Base-by-base conservation (phyloP, 2,797 vertebrate species). In the Micromesistius poutassou region DNA sequence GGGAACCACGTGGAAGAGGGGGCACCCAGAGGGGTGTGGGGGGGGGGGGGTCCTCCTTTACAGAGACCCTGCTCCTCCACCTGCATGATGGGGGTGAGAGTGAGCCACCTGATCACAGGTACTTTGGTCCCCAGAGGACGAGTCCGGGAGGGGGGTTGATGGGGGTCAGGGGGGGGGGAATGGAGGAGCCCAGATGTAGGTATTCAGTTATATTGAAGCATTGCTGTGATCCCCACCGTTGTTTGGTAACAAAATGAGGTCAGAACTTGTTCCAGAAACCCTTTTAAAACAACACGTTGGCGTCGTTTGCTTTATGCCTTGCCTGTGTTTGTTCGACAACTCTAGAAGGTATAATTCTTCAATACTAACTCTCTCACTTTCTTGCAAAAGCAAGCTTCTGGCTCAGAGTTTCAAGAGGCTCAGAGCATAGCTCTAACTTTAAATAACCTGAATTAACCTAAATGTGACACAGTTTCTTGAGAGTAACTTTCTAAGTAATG, bases 261-360 rank as follows among this genome's bases (percentile, higher is more conserved):
- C 88, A 89, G 76, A 81, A 77, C 79, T 78, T 87, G 84, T 82
- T 90, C 83, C 80, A 89, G 83, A 90, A 14, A 19, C 42, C 42
- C 42, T 19, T 46, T 46, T 90, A 80, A 85, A 87, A 81, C 74
- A 78, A 74, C 80, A 73, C 73, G 73, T 79, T 81, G 76, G 70
- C 74, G 14, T 50, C 73, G 42, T 73, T 86, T 84, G 84, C 71
- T 80, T 84, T 77, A 46, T n/a, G 7, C n/a, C n/a, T n/a, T 62
- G 81, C 72, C 79, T 78, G 19, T 22, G 13, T 38, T 38, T 38
- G 7, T 35, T 35, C 5, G 33, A 35, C 33, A 7, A 38, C 2
- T 38, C 0, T 38, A 38, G 9, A 10, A 10, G 6, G 13, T 19
- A 19, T 46, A 46, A 46, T 46, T 46, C 16, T 46, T 46, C 16